Percentiles rank a stretch among this genome's conserved stretches.
These are phyloP conservation scores for Epinephelus moara DNA, from an alignment of 2,113 vertebrate genomes.

Conservation along the genomic window DNA sequence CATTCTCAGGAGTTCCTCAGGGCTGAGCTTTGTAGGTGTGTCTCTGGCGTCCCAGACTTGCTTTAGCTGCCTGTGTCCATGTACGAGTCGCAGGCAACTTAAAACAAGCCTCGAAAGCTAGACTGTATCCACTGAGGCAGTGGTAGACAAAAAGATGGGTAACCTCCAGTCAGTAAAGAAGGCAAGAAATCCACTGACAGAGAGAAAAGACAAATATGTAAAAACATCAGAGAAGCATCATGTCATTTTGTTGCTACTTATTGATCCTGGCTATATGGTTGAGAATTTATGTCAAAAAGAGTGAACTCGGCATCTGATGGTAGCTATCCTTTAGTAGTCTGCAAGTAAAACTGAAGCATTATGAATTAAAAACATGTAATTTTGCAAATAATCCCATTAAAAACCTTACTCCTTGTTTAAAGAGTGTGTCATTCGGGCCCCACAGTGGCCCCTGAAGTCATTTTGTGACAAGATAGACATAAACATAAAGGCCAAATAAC, in stretches of 20 bases:
- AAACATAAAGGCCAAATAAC: background rate
- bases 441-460: background rate
- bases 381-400: background rate
- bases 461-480: background rate
- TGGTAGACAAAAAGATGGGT: background rate
- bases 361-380: background rate
- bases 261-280: background rate
- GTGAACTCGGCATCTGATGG: background rate
- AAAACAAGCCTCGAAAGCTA: conserved; percentile 92
- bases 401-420: background rate
- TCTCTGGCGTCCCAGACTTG: conserved; percentile 91
- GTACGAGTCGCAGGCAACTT: conserved; percentile 91
- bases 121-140: conserved; percentile 48
- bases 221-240: background rate
- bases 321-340: background rate
- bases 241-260: background rate
- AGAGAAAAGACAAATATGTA: background rate
- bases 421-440: background rate
- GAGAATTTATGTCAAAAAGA: background rate
- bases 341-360: background rate
- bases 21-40: conserved; percentile 17
- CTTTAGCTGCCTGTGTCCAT: conserved; percentile 96
- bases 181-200: background rate
- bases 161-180: background rate
- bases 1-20: background rate